Base-by-base conservation (phyloP, 2,113 vertebrate genomes). In the Boulengeromyrus knoepffleri region DNA sequence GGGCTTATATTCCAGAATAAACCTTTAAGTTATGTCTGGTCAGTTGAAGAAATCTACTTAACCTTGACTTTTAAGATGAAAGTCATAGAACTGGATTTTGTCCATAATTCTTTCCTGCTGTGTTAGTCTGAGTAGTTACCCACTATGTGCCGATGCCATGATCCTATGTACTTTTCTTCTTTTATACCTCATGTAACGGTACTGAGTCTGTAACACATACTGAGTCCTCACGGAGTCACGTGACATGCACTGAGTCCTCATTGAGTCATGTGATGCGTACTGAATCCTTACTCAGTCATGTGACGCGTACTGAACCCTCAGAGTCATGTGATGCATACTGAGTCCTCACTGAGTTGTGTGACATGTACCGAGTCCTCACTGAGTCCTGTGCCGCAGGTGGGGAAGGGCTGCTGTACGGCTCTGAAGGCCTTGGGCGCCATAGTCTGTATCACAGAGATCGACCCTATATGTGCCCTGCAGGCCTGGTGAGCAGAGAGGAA, bases 381-480 rank as follows among this genome's bases (percentile, higher is more conserved):
- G 50, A 87, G 85, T 87, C 27, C 83, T 88, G 0, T 0, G 70
- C 0, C 0, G 56, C 94, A 99, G 99, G 99, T 99, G 0, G 99
- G 99, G 49, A 99, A 99, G 93, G 99, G 99, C 39, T 99, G 99
- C 94, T 99, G 98, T 89, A 97, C 98, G 1, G 99, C 99, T 91
- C 96, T 99, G 53, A 99, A 99, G 90, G 99, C 98, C 85, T 95
- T 99, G 0, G 98, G 99, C 92, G 97, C 97, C 45, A 97, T 99
- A 19, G 99, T 99, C 93, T 98, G 98, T 42, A 97, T 99, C 92
- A 99, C 99, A 0, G 99, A 99, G 95, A 99, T 99, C 0, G 99
- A 99, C 94, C 98, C 98, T 91, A 99, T 99, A 95, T 99, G 98
- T 6, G 99, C 98, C 87, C 96, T 99, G 52, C 99, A 99, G 87